Conservation (phyloP, 2,888 invertebrate genomes). For the Myopa tessellatipennis region DNA sequence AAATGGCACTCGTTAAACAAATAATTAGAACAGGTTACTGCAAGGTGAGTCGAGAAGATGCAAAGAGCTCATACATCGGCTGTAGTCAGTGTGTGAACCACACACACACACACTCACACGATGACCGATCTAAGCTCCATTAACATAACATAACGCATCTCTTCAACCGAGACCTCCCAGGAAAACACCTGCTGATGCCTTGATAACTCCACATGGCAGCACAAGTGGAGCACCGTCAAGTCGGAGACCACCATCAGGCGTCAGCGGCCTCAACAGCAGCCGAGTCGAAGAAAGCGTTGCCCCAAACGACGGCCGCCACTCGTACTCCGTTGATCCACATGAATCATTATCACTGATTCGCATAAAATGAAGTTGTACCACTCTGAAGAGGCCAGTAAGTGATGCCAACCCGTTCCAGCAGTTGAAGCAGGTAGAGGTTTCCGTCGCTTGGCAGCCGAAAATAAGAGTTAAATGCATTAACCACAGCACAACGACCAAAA, state of each 20-base stretch:
- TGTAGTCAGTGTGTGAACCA: too few species aligned
- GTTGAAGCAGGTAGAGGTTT: neutral
- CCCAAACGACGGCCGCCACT: neutral
- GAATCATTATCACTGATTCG: slow-evolving; percentile 41
- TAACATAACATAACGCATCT: neutral
- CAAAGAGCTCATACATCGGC: too few species aligned
- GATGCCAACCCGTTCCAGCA: neutral
- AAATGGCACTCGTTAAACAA: neutral
- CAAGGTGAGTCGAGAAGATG: neutral
- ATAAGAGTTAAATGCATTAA: slow-evolving; percentile 29
- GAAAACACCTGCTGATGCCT: neutral
- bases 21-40: neutral
- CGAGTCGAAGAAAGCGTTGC: neutral
- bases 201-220: slow-evolving; percentile 3
- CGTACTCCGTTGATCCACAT: slow-evolving; percentile 7
- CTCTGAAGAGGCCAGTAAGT: neutral
- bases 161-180: neutral
- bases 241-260: neutral
- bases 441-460: slow-evolving; percentile 10
- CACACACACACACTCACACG: neutral
- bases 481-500: neutral
- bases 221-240: neutral
- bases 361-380: slow-evolving; percentile 41
- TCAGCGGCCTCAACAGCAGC: neutral
- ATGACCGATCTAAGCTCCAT: neutral